A percentile compares a stretch with the other conserved stretches of the same genome.
phyloP scores from a whole-genome alignment of 1,140 invertebrate species.

The Teleopsis dalmanni region DNA sequence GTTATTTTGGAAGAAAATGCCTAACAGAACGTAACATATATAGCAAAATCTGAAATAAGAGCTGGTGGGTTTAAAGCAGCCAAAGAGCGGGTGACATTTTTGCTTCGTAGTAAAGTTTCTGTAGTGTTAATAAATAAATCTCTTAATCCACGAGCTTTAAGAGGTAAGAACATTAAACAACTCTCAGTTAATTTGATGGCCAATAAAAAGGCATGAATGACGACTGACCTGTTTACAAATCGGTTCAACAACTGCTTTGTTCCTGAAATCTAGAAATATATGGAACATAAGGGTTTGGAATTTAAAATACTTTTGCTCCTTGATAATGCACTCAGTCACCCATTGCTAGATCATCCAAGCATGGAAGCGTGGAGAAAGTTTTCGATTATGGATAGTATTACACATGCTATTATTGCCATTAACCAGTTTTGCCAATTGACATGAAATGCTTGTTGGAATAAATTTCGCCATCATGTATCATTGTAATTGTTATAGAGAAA shows the following conservation, averaged over 20 bases:
- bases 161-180: not conserved
- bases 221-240: not conserved
- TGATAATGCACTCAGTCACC: constrained; percentile 45
- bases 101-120: too few species aligned
- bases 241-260: constrained; percentile 8
- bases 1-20: too few species aligned
- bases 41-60: too few species aligned
- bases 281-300: constrained; percentile 26
- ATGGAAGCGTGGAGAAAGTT: constrained; percentile 14
- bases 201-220: constrained; percentile 8
- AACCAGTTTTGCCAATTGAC: constrained; percentile 8
- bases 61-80: too few species aligned
- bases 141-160: too few species aligned
- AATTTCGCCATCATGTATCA: constrained; percentile 14
- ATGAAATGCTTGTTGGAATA: constrained; percentile 12
- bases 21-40: too few species aligned
- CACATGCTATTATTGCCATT: constrained; percentile 3
- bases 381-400: constrained; percentile 11
- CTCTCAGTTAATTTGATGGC: not conserved
- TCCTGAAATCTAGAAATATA: not conserved
- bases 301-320: constrained; percentile 46
- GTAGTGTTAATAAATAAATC: too few species aligned
- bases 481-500: too few species aligned
- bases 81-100: too few species aligned
- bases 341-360: constrained; percentile 23